Base-by-base conservation (phyloP, 2,888 invertebrate genomes). In the Tetragnatha montana region DNA sequence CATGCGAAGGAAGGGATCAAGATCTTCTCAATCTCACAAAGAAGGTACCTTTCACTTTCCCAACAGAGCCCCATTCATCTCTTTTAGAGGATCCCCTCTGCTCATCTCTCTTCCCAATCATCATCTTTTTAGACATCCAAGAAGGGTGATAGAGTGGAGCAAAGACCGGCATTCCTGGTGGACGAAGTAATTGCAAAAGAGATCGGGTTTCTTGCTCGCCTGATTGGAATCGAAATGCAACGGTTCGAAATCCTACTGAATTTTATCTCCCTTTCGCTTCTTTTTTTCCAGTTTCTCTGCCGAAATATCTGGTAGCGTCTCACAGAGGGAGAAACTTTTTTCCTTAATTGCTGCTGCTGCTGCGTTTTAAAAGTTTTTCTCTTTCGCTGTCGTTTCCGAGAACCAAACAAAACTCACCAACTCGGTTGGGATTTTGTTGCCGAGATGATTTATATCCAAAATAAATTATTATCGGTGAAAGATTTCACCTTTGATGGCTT, bases 131-230 rank as follows among this genome's bases (percentile, higher is more conserved):
- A 71, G 79, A 86, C 74, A 50, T 86, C 74, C 51, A 80, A 80
- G 68, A 68, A 68, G 74, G 86, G 74, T 80, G 79, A 86, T 80
- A 86, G 80, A 86, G 86, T 80, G 14, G 19, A 68, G 74, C 49
- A 70, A 78, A 22, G 76, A 78, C 22, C 50, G 71, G 21, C 14
- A 49, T 12, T 50, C 19, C 71, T 12, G 22, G 19, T 8, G 8
- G 87, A 82, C 50, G 75, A 82, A 87, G 87, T 87, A 87, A 87
- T 87, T 87, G 87, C 81, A 82, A 82, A 87, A 60, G 71, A 22
- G 87, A 87, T 82, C 76, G 68, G 68, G 76, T 87, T 87, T 87
- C 81, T 87, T 50, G 76, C 76, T 80, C 14, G 81, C 60, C 87
- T 82, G 82, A 81, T 82, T 82, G 87, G 76, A 87, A 87, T 87